Evolutionary conservation across 2,888 invertebrate species (phyloP), one percentile per base, ranked within the genome.

Genomic region (Pristionchus maxplancki): DNA sequence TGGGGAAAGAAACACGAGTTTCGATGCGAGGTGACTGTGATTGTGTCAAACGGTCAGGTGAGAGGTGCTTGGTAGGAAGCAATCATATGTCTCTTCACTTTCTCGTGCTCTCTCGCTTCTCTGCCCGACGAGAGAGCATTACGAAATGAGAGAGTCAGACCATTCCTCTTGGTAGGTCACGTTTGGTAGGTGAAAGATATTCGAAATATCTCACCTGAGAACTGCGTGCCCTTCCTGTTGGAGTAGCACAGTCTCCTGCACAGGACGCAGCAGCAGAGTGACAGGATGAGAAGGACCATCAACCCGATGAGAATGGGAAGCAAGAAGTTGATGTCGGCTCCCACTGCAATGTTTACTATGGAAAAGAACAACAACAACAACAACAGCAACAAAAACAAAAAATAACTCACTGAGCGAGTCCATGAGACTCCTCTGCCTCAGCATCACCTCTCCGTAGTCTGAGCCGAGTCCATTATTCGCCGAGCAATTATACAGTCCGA

Each of bases 401-500:
- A n/a, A n/a, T n/a, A 17, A 82, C 89, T 24, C 28, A 92, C 92
- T 88, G 2, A 92, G 74, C 37, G 89, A 64, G 71, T 92, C 92
- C 40, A 91, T 20, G 37, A 92, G 58, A 50, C 88, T 90, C 82
- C 89, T 86, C 48, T 91, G 89, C 40, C 91, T 89, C 40, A 92
- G 53, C 31, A 89, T 2, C 13, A 48, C 34, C 5, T 90, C 89
- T 40, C 90, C 90, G 11, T 83, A 89, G 28, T 92, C 91, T 78
- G 81, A 88, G 4, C 94, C 94, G 24, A 92, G 88, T 28, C 92
- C 93, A 87, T 94, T 94, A 50, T 92, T 91, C 5, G 94, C 95
- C 3, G 94, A 90, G 85, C 94, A 94, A 88, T 95, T 95, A 91
- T 94, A 94, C n/a, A 89, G 62, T 20, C 94, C 95, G 88, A 93